Evolutionary conservation across 2,888 invertebrate genomes (phyloP).

Genomic region (Athalia circularis): DNA sequence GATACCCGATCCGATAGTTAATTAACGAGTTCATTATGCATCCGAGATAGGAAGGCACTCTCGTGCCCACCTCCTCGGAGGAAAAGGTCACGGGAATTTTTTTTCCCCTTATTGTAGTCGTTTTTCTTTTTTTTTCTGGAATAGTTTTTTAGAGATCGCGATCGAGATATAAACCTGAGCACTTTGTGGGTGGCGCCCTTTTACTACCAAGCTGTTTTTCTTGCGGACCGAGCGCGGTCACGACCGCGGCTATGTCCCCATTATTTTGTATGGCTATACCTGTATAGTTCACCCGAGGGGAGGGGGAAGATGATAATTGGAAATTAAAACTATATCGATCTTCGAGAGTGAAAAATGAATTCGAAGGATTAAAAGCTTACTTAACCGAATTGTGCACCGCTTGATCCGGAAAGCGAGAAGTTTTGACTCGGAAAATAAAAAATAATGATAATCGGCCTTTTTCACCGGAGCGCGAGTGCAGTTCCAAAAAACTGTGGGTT

Average conservation of each 20-base stretch:
- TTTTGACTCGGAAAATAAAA: no score
- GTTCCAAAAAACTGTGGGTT: no score
- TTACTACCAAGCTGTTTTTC: constrained; percentile 62
- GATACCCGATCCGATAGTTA: constrained; percentile 73
- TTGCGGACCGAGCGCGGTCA: not conserved
- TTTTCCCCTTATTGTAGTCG: not conserved
- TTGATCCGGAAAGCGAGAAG: no score
- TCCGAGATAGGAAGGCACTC: constrained; percentile 57
- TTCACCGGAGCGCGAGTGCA: no score
- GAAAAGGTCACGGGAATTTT: constrained; percentile 16
- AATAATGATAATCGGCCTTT: no score
- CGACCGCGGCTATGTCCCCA: not conserved
- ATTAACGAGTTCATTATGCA: constrained; percentile 75
- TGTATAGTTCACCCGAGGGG: no score
- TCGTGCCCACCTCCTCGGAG: not conserved
- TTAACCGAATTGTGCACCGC: no score
- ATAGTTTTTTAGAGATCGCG: not conserved
- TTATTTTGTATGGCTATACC: not conserved
- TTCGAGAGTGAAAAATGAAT: no score
- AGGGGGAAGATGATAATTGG: not conserved
- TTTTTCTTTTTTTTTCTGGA: no score
- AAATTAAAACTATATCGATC: no score
- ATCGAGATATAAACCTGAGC: constrained; percentile 53
- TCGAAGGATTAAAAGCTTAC: no score
- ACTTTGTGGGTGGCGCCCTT: constrained; percentile 72